phyloP scores from a whole-genome alignment of 1,140 invertebrate species.

The Caenorhabditis tropicalis region DNA sequence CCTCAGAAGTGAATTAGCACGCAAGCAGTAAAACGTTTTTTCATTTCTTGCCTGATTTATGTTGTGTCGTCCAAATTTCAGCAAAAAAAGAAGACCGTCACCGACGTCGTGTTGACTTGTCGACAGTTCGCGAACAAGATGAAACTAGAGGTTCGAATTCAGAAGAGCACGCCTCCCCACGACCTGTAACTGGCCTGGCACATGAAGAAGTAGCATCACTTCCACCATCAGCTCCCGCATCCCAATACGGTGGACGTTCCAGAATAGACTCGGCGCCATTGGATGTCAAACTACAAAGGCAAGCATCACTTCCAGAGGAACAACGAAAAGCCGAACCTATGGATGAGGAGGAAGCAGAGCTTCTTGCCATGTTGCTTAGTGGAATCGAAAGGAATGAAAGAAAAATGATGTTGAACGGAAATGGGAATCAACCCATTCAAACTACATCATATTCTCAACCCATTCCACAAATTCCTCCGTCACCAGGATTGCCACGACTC shows the following conservation, averaged over 20 bases:
- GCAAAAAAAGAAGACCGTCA: not conserved
- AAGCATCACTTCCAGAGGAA: not conserved
- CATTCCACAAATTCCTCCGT: not conserved
- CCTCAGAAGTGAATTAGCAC: too few relatives aligned
- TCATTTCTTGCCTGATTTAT: not conserved
- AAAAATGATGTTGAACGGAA: not conserved
- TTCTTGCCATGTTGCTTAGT: not conserved
- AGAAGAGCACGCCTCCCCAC: not conserved
- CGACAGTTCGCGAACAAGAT: not conserved
- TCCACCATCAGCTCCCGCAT: not conserved
- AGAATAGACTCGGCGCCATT: not conserved
- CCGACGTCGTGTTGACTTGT: not conserved
- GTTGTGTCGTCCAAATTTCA: conserved; percentile 1
- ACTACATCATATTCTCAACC: not conserved
- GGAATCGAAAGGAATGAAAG: conserved; percentile 24
- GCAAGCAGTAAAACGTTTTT: too few relatives aligned
- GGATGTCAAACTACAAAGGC: not conserved
- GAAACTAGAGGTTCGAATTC: not conserved
- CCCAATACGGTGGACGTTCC: not conserved
- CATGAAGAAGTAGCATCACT: not conserved
- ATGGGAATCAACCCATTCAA: not conserved
- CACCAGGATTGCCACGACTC: not conserved
- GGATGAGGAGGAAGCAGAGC: conserved; percentile 16
- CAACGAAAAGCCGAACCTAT: not conserved
- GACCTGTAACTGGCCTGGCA: not conserved